Evolutionary conservation across 2,113 vertebrate genomes (phyloP).

Genomic region (Glaucidium brasilianum): DNA sequence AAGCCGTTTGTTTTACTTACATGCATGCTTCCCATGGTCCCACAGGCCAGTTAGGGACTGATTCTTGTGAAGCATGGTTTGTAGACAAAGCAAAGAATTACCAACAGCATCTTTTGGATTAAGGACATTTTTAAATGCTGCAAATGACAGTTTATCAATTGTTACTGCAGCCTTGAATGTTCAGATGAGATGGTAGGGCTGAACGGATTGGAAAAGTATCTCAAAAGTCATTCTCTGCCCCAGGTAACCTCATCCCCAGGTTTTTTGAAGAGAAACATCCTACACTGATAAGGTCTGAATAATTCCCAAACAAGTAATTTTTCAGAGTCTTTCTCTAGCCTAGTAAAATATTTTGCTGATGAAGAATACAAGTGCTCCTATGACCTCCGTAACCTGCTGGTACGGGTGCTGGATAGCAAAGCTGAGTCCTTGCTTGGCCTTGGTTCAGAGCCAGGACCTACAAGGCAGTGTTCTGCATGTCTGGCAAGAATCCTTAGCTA

Average conservation of each 20-base stretch:
- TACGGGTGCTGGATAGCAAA: constrained; percentile 4
- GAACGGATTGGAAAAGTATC: neutral
- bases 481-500: constrained; percentile 59
- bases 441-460: constrained; percentile 57
- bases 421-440: constrained; percentile 39
- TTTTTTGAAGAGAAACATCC: neutral
- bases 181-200: neutral
- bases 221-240: neutral
- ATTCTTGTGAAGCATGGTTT: neutral
- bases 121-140: neutral
- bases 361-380: neutral
- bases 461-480: constrained; percentile 28
- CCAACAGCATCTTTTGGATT: neutral
- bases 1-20: neutral
- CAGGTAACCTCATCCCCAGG: neutral
- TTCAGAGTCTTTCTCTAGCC: neutral
- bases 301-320: neutral
- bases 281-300: neutral
- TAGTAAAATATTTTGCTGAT: constrained; percentile 19
- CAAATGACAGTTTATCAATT: neutral
- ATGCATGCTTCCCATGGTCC: neutral
- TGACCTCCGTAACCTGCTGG: constrained; percentile 28
- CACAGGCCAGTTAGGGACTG: neutral
- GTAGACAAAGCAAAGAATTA: neutral
- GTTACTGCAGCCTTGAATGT: neutral